Evolutionary conservation across 2,797 vertebrate species (phyloP).

Genomic region (Fratercula arctica): DNA sequence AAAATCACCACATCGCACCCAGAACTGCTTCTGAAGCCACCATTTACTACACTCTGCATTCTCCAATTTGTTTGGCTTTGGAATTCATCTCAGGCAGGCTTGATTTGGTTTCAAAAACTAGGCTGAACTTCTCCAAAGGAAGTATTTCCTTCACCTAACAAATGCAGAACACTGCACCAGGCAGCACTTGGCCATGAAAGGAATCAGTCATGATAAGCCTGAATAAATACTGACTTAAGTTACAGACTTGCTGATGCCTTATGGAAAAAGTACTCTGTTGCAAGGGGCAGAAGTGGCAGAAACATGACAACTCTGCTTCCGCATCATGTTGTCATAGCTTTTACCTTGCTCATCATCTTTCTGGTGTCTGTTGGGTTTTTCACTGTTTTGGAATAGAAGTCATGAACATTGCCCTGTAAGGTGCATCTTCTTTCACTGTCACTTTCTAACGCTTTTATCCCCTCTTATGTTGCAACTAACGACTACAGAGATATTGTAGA

Average conservation of each 20-base stretch:
- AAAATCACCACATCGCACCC: not conserved
- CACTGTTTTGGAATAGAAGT: not conserved
- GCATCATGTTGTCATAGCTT: not conserved
- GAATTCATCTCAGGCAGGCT: not conserved
- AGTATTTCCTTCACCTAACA: not conserved
- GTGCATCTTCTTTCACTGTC: not conserved
- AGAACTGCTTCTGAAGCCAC: not conserved
- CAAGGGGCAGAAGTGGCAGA: not conserved
- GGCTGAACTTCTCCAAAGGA: not conserved
- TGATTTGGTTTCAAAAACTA: not conserved
- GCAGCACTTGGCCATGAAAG: not conserved
- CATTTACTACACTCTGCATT: not conserved
- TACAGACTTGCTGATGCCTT: not conserved
- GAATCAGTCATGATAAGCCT: not conserved
- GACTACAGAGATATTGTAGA: not conserved
- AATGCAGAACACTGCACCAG: not conserved
- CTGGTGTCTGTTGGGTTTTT: not conserved
- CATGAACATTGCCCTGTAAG: not conserved
- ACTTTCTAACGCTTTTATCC: not conserved
- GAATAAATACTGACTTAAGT: slow-evolving; percentile 4
- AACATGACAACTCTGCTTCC: not conserved
- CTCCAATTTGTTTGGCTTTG: not conserved
- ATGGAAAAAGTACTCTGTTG: not conserved
- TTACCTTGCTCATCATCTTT: not conserved
- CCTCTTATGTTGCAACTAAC: not conserved